Evolutionary conservation across 2,888 invertebrate species (phyloP), one percentile per base, ranked within the genome.

Genomic region (Xestoiulus laeticollis): DNA sequence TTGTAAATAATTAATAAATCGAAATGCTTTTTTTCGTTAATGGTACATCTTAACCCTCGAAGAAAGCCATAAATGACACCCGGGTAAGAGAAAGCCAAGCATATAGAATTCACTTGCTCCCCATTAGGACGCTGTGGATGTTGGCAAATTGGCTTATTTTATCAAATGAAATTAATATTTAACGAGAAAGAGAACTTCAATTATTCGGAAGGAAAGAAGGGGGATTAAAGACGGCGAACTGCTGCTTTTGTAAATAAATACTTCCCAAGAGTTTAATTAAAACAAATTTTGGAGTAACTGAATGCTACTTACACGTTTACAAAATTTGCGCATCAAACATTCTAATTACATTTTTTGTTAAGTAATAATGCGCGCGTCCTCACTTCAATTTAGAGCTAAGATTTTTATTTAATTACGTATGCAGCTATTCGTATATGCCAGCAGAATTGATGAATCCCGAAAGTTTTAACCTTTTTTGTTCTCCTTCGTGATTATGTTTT

Each of bases 121-220:
- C 68, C 68, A 68, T 68, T 26, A 68, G 26, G n/a, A 68, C 22
- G 26, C 68, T 14, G 22, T 68, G 68, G 68, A 68, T 68, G 68
- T 22, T 68, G 68, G 68, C 6, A 68, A 68, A 26, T 68, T 68
- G 68, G 68, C 68, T 68, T 68, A 26, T 68, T 68, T 68, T n/a
- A 68, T 68, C 68, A 68, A 68, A 68, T 68, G 68, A 68, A 68
- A 68, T 68, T 68, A 68, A 68, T 68, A 68, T 68, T 68, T 68
- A 68, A 68, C 68, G 68, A 26, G 26, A 68, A 8, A 68, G 26
- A 68, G 26, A 68, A 68, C 68, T 26, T 10, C 53, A 53, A 53
- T 53, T 53, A 53, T 53, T 53, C 68, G 26, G 26, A 68, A 68
- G 26, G 26, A 8, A 68, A 68, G 10, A 26, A 26, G 68, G 26